These are phyloP conservation scores for Zosterops lateralis DNA, from an alignment of 2,113 vertebrate genomes.

Conservation along the genomic window DNA sequence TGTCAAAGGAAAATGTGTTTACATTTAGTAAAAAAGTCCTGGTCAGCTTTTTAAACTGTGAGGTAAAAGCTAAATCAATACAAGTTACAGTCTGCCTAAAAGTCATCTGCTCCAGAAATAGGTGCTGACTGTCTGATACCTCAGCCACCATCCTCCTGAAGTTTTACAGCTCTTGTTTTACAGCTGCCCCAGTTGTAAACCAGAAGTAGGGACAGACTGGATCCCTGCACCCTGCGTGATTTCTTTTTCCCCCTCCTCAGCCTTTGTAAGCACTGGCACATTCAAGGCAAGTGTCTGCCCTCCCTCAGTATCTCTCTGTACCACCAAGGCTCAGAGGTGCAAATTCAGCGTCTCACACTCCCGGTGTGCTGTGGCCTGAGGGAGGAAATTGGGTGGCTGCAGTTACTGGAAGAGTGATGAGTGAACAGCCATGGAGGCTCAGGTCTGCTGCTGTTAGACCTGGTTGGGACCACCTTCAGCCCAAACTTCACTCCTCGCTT, in stretches of 20 bases:
- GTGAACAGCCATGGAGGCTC: neutral
- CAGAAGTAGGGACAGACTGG: neutral
- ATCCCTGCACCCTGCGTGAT: neutral
- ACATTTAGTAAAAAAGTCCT: neutral
- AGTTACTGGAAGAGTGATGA: neutral
- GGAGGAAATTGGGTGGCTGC: conserved; percentile 21
- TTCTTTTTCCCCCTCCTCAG: neutral
- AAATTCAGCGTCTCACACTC: conserved; percentile 49
- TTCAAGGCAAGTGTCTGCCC: neutral
- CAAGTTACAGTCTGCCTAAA: neutral
- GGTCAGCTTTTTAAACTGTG: neutral
- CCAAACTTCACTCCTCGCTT: neutral
- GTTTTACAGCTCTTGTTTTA: neutral
- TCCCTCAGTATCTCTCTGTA: neutral
- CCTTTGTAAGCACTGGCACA: neutral
- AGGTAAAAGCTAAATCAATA: neutral
- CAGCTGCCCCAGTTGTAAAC: neutral
- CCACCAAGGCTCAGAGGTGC: conserved; percentile 6
- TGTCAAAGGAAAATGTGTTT: neutral
- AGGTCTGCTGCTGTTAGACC: neutral
- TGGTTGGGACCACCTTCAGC: neutral
- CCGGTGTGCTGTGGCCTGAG: neutral
- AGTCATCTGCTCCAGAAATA: neutral
- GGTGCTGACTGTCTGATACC: neutral
- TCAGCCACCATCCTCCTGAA: neutral